Conservation (phyloP, 2,888 invertebrate species). For the Drosophila austrosaltans region DNA sequence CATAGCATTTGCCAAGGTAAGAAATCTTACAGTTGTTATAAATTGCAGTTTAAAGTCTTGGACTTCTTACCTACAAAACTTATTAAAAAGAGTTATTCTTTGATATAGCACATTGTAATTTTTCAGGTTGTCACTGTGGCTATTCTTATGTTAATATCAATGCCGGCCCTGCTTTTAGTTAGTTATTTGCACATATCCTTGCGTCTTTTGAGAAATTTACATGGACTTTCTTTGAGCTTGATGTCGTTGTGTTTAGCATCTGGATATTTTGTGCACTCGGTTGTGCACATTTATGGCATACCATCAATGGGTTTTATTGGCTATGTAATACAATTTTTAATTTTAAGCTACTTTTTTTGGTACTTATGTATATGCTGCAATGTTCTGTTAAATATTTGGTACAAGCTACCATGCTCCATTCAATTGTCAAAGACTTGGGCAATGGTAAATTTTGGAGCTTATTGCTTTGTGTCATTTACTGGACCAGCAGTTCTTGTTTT, state of each 20-base stretch:
- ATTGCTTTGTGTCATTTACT: slow-evolving; percentile 70
- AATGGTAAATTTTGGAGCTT: slow-evolving; percentile 69
- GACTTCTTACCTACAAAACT: not conserved
- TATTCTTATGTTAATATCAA: slow-evolving; percentile 81
- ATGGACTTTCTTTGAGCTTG: slow-evolving; percentile 81
- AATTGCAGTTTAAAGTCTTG: not conserved
- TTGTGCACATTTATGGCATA: slow-evolving; percentile 80
- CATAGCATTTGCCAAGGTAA: slow-evolving; percentile 61
- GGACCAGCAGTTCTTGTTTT: slow-evolving; percentile 78
- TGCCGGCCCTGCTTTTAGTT: slow-evolving; percentile 80
- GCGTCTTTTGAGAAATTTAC: slow-evolving; percentile 77
- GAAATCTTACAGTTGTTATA: no score
- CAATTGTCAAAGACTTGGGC: slow-evolving; percentile 60
- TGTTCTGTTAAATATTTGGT: slow-evolving; percentile 81
- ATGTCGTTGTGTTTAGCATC: slow-evolving; percentile 81
- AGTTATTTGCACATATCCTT: slow-evolving; percentile 78
- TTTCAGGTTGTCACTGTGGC: slow-evolving; percentile 74
- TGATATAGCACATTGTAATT: not conserved
- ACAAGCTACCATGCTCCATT: slow-evolving; percentile 75
- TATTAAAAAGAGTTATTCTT: not conserved
- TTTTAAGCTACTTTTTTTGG: slow-evolving; percentile 82
- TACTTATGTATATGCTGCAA: slow-evolving; percentile 81
- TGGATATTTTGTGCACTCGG: slow-evolving; percentile 80
- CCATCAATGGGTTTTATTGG: slow-evolving; percentile 72
- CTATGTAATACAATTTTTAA: slow-evolving; percentile 82